Conservation (phyloP, 2,113 vertebrate genomes). For the cattle (Bos taurus) region ARS-UCD2.0 NC_037345.1:13529001-13529500, state of each 20-base stretch:
- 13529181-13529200: not conserved
- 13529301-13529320: not conserved
- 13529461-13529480: not conserved
- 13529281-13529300: not conserved
- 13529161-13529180: not conserved
- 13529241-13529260: not conserved
- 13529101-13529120: not conserved
- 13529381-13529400: not conserved
- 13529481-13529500: not conserved
- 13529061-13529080: not conserved
- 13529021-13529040: not conserved
- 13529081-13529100: not conserved
- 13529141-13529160: not conserved
- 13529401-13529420: not conserved
- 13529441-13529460: fast-evolving
- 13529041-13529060: not conserved
- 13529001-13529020: not conserved
- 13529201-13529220: not conserved
- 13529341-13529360: too few species aligned
- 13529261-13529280: not conserved
- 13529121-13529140: not conserved
- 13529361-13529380: not conserved
- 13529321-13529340: not conserved
- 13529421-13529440: not conserved
- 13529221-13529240: not conserved